Evolutionary conservation across 2,113 vertebrate species (phyloP), one percentile per base, ranked within the genome.

Genomic region (Aptenodytes forsteri): DNA sequence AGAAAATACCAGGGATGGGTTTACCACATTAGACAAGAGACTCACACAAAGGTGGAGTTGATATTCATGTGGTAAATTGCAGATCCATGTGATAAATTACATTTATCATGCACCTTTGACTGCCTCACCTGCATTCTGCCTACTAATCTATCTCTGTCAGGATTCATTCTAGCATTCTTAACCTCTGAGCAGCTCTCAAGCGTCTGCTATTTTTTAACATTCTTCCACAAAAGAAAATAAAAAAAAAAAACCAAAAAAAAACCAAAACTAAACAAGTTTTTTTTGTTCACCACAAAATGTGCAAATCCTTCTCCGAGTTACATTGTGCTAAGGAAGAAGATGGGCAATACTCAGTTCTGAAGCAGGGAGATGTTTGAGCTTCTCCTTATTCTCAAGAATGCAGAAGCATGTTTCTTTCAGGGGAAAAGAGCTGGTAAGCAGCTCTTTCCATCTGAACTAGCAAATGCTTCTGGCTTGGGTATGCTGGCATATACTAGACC

Each of bases 31-130:
- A 80, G 73, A 77, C 1, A 6, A 87, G 54, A 80, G 50, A 90
- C n/a, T 91, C 4, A 4, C 6, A 29, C 54, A 83, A 82, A 93
- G 42, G 38, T 73, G 71, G 22, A 69, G 70, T 70, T 90, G 71
- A 91, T 93, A 93, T 83, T 91, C 59, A 64, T 78, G 58, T 73
- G 40, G n/a, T 67, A 90, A 96, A 95, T 93, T 95, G 75, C n/a
- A 94, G 76, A 81, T 85, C 78, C 55, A 67, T 93, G 87, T 97
- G 82, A 97, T 91, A 94, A 96, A 96, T 96, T 95, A 58, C 75
- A 85, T 96, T 97, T 96, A 96, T 88, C 91, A 94, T 83, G 71
- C 42, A 94, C 66, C 75, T 97, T 96, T 97, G 89, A 77, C 94
- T 94, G 84, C 42, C 75, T 97, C 87, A 96, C 93, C 91, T 96